Percentiles rank a stretch among this genome's conserved stretches.
These are phyloP conservation scores for Agriopis marginaria DNA, from an alignment of 2,888 invertebrate species.

Conservation along the genomic window DNA sequence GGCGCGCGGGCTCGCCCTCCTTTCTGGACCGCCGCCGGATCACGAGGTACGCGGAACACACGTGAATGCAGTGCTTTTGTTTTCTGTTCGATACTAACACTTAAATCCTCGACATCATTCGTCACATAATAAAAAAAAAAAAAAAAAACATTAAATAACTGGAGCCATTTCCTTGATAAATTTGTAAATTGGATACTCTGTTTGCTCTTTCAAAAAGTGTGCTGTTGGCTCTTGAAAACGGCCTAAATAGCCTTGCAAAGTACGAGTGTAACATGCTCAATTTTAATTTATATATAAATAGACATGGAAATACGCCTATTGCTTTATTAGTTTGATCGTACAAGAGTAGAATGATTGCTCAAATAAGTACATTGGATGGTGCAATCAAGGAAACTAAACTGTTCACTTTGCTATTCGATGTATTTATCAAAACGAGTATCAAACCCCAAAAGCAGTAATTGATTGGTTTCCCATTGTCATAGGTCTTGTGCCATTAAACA, in stretches of 20 bases:
- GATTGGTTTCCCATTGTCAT: too few species aligned
- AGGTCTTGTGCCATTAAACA: too few species aligned
- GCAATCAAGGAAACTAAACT: neutral
- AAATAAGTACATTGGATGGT: neutral
- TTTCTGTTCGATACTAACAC: neutral
- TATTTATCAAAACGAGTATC: neutral
- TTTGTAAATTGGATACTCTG: neutral
- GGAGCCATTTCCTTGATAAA: too few species aligned
- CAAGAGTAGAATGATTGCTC: neutral
- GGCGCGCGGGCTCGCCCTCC: conserved; percentile 97
- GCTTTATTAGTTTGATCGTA: neutral
- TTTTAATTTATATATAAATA: neutral
- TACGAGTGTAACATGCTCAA: neutral
- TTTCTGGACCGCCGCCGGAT: conserved; percentile 97
- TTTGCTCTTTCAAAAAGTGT: neutral
- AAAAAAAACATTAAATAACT: too few species aligned
- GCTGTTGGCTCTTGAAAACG: too few species aligned
- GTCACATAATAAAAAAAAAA: too few species aligned
- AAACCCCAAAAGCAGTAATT: neutral
- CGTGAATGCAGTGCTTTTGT: conserved; percentile 24
- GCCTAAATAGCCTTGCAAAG: neutral
- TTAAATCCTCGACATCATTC: too few species aligned
- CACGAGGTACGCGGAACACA: conserved; percentile 92
- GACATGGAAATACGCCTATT: neutral
- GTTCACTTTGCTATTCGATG: neutral